These are phyloP conservation scores for Poecilobothrus nobilitatus DNA, from an alignment of 2,888 invertebrate species.

Conservation along the genomic window DNA sequence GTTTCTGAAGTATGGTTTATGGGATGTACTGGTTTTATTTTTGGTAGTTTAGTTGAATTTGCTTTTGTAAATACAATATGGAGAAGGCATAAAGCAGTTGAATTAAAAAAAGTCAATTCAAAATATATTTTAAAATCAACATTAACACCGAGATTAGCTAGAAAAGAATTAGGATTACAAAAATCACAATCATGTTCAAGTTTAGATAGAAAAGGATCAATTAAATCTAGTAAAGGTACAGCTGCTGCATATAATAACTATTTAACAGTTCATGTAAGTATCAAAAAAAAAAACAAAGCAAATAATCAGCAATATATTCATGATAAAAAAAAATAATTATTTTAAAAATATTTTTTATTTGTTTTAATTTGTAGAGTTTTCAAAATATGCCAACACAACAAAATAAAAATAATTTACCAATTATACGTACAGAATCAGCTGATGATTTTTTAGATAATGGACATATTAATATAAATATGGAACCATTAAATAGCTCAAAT, in stretches of 20 bases:
- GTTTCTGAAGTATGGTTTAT: conserved; percentile 86
- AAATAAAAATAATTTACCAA: conserved; percentile 46
- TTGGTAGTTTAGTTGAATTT: conserved; percentile 76
- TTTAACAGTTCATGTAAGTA: conserved; percentile 63
- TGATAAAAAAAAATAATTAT: no score
- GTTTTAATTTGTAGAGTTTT: conserved; percentile 10
- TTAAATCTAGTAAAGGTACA: conserved; percentile 36
- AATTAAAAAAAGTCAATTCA: conserved; percentile 51
- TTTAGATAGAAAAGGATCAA: conserved; percentile 47
- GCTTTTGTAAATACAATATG: conserved; percentile 85
- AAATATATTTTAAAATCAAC: conserved; percentile 78
- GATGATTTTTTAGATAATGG: conserved; percentile 44
- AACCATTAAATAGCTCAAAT: conserved; percentile 24
- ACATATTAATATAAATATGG: conserved; percentile 25
- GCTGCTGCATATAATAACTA: conserved; percentile 59
- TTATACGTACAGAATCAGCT: conserved; percentile 59
- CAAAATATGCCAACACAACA: neutral
- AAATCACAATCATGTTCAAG: conserved; percentile 68
- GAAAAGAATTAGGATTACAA: conserved; percentile 60
- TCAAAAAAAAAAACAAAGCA: no score
- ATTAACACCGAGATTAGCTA: conserved; percentile 64
- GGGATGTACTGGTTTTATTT: conserved; percentile 75
- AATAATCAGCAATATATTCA: no score
- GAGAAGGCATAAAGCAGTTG: conserved; percentile 57
- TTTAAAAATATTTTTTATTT: neutral